A percentile compares a stretch with the other conserved stretches of the same genome.
phyloP scores from a whole-genome alignment of 2,797 vertebrate species.

The Sebastes vulpes region DNA sequence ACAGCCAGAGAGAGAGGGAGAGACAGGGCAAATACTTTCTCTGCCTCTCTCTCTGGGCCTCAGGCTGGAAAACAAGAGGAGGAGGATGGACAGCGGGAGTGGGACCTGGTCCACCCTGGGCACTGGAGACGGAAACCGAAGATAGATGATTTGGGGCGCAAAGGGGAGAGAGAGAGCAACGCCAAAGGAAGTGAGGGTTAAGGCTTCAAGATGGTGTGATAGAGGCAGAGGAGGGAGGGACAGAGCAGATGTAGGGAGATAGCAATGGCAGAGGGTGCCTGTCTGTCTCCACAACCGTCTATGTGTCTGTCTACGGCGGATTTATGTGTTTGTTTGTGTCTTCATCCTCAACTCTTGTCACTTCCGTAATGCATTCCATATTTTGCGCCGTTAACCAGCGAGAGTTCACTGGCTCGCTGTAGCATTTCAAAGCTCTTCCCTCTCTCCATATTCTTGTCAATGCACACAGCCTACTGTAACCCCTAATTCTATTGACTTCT shows the following conservation, averaged over 20 bases:
- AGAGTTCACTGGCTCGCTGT: conserved; percentile 36
- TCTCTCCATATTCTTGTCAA: conserved; percentile 42
- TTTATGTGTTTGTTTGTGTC: conserved; percentile 89
- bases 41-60: conserved; percentile 63
- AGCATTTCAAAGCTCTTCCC: conserved; percentile 31
- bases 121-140: conserved; percentile 54
- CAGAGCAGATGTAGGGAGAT: conserved; percentile 64
- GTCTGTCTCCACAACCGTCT: conserved; percentile 77
- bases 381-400: conserved; percentile 71
- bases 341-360: conserved; percentile 78
- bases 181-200: conserved; percentile 55
- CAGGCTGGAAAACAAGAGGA: conserved; percentile 70
- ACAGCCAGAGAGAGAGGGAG: conserved; percentile 67
- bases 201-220: conserved; percentile 51
- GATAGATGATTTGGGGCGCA: conserved; percentile 50
- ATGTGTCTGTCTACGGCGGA: conserved; percentile 75
- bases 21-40: conserved; percentile 82
- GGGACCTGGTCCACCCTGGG: conserved; percentile 49
- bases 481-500: conserved; percentile 56
- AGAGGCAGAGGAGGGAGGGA: conserved; percentile 32
- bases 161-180: conserved; percentile 30
- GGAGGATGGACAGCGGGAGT: conserved; percentile 52
- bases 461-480: conserved; percentile 41
- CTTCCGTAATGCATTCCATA: conserved; percentile 86
- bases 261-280: conserved; percentile 77